Evolutionary conservation across 2,797 vertebrate genomes (phyloP).

Genomic region (Heteromormyrus szaboi): DNA sequence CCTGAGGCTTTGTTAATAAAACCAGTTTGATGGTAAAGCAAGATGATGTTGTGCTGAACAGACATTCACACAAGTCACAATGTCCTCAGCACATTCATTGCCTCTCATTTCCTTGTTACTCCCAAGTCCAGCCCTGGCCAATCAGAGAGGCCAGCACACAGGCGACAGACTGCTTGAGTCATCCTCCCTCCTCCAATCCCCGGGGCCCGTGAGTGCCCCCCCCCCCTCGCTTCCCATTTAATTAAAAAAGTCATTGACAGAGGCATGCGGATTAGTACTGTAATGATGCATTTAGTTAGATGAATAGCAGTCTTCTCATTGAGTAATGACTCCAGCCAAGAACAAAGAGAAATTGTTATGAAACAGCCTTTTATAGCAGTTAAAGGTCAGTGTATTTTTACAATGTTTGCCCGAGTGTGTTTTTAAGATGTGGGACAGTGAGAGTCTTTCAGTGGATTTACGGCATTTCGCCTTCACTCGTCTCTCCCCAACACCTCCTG

Average conservation of each 20-base stretch:
- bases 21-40: constrained; percentile 8
- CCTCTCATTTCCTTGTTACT: constrained; percentile 19
- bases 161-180: constrained; percentile 56
- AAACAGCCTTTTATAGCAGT: constrained; percentile 70
- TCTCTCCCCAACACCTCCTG: constrained; percentile 35
- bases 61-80: background rate
- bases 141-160: constrained; percentile 51
- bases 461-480: constrained; percentile 51
- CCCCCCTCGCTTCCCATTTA: constrained; percentile 78
- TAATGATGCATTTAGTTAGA: constrained; percentile 86
- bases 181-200: constrained; percentile 63
- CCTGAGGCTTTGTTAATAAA: background rate
- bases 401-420: constrained; percentile 47
- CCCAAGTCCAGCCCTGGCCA: constrained; percentile 45
- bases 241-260: constrained; percentile 91
- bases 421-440: constrained; percentile 44
- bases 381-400: constrained; percentile 63
- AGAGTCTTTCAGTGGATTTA: constrained; percentile 49
- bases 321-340: constrained; percentile 69
- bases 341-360: constrained; percentile 82
- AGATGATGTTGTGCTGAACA: background rate
- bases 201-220: constrained; percentile 66
- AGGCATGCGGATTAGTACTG: constrained; percentile 80
- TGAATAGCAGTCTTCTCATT: constrained; percentile 79
- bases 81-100: background rate